These are phyloP conservation scores for Peromyscus leucopus DNA, from an alignment of 2,113 vertebrate species.

Conservation along the genomic window DNA sequence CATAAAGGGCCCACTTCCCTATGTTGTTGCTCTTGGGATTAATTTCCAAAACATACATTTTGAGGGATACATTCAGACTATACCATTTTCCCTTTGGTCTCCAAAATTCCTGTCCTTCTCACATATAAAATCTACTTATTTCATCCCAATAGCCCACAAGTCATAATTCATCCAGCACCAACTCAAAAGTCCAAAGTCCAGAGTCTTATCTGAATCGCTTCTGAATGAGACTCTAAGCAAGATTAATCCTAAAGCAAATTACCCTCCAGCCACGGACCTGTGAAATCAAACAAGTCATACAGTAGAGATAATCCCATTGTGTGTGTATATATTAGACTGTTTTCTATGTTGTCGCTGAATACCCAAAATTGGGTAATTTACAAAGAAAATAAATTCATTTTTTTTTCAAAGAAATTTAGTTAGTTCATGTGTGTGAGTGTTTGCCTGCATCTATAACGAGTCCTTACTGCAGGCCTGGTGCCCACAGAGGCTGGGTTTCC, in stretches of 20 bases:
- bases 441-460: background rate
- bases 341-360: background rate
- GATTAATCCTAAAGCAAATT: background rate
- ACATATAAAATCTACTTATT: background rate
- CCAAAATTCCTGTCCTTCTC: background rate
- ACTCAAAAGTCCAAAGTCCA: constrained; percentile 4
- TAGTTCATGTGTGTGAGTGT: background rate
- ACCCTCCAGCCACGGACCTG: background rate
- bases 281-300: background rate
- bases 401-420: background rate
- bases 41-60: background rate
- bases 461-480: background rate
- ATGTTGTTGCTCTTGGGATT: background rate
- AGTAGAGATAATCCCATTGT: background rate
- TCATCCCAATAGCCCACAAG: background rate
- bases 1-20: no score
- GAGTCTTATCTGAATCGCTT: background rate
- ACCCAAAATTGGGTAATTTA: no score
- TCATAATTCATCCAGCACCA: background rate
- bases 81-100: background rate
- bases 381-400: background rate
- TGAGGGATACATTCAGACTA: background rate
- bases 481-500: background rate
- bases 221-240: background rate
- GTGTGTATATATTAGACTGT: background rate